Evolutionary conservation across 2,888 invertebrate species (phyloP).

Genomic region (Sinhomidia bicolor): DNA sequence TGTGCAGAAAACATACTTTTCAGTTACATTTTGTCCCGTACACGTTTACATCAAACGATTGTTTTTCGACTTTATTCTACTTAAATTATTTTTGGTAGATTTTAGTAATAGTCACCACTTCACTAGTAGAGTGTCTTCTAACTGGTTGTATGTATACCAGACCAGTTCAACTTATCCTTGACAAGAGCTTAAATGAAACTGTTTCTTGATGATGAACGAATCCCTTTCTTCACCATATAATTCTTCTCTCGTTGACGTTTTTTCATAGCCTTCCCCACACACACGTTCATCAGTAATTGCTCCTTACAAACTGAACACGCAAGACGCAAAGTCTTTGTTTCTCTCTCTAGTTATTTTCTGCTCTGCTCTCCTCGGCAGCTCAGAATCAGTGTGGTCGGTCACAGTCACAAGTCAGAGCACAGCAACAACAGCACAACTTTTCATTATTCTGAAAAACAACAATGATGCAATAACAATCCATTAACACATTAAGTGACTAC

Average conservation of each 20-base stretch:
- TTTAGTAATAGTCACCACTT: too few species aligned
- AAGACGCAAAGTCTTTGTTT: background rate
- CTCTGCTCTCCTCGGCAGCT: too few species aligned
- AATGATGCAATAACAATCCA: background rate
- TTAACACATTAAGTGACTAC: too few species aligned
- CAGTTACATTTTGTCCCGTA: background rate
- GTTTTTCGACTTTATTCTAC: too few species aligned
- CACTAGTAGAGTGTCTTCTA: too few species aligned
- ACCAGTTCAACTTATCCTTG: background rate
- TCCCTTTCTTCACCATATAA: background rate
- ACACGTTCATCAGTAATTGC: constrained; percentile 48
- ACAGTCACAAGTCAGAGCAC: background rate
- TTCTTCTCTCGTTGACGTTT: background rate
- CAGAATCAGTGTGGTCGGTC: too few species aligned
- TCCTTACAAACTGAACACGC: background rate
- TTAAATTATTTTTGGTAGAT: too few species aligned
- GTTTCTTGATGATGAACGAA: background rate
- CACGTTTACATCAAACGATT: background rate
- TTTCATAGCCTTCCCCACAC: constrained; percentile 55
- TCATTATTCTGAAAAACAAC: constrained; percentile 25
- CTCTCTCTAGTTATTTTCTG: background rate
- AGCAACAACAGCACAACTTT: background rate
- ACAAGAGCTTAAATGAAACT: constrained; percentile 3
- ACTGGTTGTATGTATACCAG: too few species aligned
- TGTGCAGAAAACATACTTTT: background rate